Evolutionary conservation across 2,888 invertebrate genomes (phyloP), one percentile per base, ranked within the genome.

Genomic region (Parnassius mnemosyne): DNA sequence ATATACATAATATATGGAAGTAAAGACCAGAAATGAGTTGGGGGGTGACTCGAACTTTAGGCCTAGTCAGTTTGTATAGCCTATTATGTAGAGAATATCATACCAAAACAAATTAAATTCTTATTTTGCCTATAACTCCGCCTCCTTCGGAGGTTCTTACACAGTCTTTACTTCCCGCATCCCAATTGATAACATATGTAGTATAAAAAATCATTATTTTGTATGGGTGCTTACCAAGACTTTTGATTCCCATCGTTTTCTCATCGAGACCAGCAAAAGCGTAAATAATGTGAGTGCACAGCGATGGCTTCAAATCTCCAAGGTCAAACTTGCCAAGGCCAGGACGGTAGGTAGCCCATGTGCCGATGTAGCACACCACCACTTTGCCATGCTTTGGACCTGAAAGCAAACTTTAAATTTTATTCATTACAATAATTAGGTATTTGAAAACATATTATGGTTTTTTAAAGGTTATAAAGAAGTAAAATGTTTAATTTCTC

Each of bases 251-350:
- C 75, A 94, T 93, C 10, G 93, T 92, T 1, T 92, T 88, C 11
- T 92, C 89, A 70, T 97, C 94, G 41, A 97, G 84, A 0, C 97
- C 97, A 12, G 96, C 95, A 80, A 97, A 97, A 7, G 96, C 94
- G 77, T 97, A 97, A 10, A 97, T 93, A 10, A 96, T 86, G 74
- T 97, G 96, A 0, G 96, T 96, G 81, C 97, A 97, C 9, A 96
- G 87, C 12, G 92, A 92, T 0, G 96, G 95, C 69, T 95, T 94
- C 68, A 97, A 92, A 78, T 96, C 89, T 42, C 94, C 93, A 20
- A 95, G 84, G 3, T 87, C 87, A 81, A 94, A 97, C 67, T 92
- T 92, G 0, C 95, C 96, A 34, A 86, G 91, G 0, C 84, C 92
- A 0, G 93, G 93, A 16, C 97, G 90, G 85, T 96, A 97, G 0